Evolutionary conservation across 2,888 invertebrate species (phyloP).

Genomic region (Apodemia zela): DNA sequence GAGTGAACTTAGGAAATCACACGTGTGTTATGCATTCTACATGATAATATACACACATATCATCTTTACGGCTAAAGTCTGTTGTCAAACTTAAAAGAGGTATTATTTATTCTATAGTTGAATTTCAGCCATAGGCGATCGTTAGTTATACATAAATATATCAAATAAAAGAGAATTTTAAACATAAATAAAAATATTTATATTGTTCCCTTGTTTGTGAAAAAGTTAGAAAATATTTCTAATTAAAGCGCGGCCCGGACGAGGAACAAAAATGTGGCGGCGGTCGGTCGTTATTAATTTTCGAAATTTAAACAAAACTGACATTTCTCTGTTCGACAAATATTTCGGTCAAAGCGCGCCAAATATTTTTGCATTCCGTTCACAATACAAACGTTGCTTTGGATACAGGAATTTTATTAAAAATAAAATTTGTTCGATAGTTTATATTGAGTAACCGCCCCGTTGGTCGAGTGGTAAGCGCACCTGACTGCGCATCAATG

Average conservation of each 20-base stretch:
- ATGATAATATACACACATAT: too few species aligned
- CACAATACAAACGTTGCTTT: conserved; percentile 36
- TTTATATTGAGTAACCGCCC: too few species aligned
- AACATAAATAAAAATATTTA: conserved; percentile 13
- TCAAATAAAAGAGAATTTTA: conserved; percentile 1
- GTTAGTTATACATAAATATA: too few species aligned
- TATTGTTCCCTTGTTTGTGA: conserved; percentile 25
- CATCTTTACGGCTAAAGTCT: too few species aligned
- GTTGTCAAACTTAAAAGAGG: too few species aligned
- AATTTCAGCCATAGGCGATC: too few species aligned
- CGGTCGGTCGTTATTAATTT: conserved; percentile 68
- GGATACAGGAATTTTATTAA: background rate
- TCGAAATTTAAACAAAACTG: conserved; percentile 75
- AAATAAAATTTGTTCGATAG: background rate
- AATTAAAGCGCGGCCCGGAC: conserved; percentile 56
- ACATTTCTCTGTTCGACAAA: conserved; percentile 68
- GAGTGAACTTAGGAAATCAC: too few species aligned
- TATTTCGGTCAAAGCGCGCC: conserved; percentile 61
- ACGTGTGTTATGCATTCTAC: too few species aligned
- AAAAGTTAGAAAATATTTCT: conserved; percentile 70
- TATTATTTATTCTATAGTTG: too few species aligned
- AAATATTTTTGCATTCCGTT: conserved; percentile 56
- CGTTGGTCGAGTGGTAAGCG: too few species aligned
- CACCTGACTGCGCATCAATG: too few species aligned
- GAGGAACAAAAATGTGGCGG: conserved; percentile 49